A percentile compares a stretch with the other conserved stretches of the same genome.
Conservation (phyloP, 2,797 vertebrate species). For the Bradypus variegatus region DNA sequence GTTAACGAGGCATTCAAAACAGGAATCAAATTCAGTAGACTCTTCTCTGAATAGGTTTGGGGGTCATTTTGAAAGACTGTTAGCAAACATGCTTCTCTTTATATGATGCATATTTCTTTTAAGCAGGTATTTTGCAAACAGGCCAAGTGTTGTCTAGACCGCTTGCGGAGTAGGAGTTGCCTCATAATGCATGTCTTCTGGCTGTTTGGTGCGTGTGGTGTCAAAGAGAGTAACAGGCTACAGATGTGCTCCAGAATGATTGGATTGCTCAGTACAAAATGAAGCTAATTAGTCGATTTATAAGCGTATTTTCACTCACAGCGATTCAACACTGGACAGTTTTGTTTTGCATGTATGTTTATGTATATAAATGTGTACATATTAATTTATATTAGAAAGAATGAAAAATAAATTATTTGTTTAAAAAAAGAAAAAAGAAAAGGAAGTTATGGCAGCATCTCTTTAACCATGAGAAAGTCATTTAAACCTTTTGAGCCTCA, state of each 20-base stretch:
- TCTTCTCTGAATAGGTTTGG: constrained; percentile 67
- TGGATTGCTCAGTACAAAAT: constrained; percentile 66
- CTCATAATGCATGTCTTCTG: constrained; percentile 60
- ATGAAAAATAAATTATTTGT: neutral
- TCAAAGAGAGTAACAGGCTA: constrained; percentile 44
- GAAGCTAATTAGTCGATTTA: constrained; percentile 64
- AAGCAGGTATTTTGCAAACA: constrained; percentile 62
- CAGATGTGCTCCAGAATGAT: constrained; percentile 60
- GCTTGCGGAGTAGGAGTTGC: constrained; percentile 46
- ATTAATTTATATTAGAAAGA: neutral
- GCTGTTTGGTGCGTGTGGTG: constrained; percentile 64
- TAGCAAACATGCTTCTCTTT: constrained; percentile 68
- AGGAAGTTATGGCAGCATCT: neutral
- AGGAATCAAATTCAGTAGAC: constrained; percentile 54
- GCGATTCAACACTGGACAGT: neutral
- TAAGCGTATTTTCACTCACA: constrained; percentile 25
- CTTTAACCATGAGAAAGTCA: neutral
- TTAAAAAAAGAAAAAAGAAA: neutral
- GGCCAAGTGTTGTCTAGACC: constrained; percentile 62
- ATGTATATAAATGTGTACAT: neutral
- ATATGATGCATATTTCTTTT: constrained; percentile 65
- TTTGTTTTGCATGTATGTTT: neutral
- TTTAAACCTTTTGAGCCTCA: neutral
- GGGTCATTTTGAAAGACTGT: constrained; percentile 72
- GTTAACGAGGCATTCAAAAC: constrained; percentile 63